Evolutionary conservation across 2,797 vertebrate genomes (phyloP), one percentile per base, ranked within the genome.

Genomic region (Fratercula arctica): DNA sequence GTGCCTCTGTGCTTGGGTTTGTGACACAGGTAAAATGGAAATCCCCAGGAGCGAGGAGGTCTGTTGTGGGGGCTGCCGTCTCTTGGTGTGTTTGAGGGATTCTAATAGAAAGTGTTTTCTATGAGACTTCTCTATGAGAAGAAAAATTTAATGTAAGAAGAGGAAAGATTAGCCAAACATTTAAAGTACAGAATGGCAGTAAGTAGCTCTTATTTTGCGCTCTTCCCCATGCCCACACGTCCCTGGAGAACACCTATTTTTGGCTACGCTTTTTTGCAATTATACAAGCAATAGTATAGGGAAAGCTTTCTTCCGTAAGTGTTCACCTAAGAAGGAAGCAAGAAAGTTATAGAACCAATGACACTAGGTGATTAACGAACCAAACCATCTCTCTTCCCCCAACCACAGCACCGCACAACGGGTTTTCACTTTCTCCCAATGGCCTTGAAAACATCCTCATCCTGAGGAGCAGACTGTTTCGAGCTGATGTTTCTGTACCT

Each of bases 381-480:
- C 63, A 88, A 43, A 57, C 53, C 69, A 2, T 53, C 45, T 25
- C 51, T 48, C 46, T 77, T 75, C 13, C n/a, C 73, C n/a, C 59
- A 85, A 56, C 63, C 91, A 76, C 83, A 95, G 90, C 54, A 77
- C 29, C 18, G 1, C 92, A 90, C 61, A 28, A 16, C 16, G 74
- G 37, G 61, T 59, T 93, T 95, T 92, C 88, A 96, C 85, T 94
- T 90, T 94, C 90, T 88, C 73, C 81, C 59, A 66, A 25, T 63
- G 37, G 50, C 61, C 84, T 77, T 88, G 61, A 73, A 56, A 60
- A 60, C 60, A 72, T 46, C 92, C 75, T 64, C 53, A 45, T 28
- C 41, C 46, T 50, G 59, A 73, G 76, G 76, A 89, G 45, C 80
- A 41, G 50, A 13, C 11, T 63, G 56, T 73, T 69, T 43, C 0